Evolutionary conservation across 2,888 invertebrate genomes (phyloP).

Genomic region (Trichopria drosophilae): DNA sequence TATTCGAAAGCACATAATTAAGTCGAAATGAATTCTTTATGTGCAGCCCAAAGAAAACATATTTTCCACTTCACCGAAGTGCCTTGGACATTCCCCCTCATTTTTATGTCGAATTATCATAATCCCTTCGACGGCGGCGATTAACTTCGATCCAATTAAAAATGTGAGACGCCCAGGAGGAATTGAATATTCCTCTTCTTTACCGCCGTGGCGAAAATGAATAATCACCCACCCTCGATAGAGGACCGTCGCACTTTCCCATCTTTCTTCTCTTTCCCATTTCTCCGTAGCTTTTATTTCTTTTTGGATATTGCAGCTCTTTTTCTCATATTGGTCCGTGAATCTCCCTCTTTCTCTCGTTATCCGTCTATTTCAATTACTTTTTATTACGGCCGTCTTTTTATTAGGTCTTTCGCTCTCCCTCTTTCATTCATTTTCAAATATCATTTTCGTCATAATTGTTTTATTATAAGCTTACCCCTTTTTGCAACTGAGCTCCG

Average conservation of each 20-base stretch:
- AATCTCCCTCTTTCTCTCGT: not conserved
- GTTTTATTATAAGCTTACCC: no score
- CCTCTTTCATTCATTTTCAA: no score
- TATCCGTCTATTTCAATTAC: constrained; percentile 3
- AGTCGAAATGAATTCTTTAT: no score
- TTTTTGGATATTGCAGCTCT: no score
- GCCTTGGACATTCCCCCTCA: constrained; percentile 10
- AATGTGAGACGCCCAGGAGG: constrained; percentile 25
- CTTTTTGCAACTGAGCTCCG: no score
- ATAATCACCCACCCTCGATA: constrained; percentile 41
- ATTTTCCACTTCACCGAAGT: constrained; percentile 31
- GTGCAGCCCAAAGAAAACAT: no score
- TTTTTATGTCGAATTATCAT: constrained; percentile 15
- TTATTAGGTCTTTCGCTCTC: no score
- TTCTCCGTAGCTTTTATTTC: not conserved
- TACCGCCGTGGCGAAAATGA: constrained; percentile 36
- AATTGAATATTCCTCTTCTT: constrained; percentile 27
- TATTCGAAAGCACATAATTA: no score
- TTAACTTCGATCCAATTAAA: constrained; percentile 32
- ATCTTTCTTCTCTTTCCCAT: constrained; percentile 4
- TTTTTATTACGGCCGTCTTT: no score
- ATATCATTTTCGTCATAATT: no score
- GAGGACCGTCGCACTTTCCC: constrained; percentile 36
- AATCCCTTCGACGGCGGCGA: constrained; percentile 18
- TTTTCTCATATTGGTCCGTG: not conserved